A percentile compares a stretch with the other conserved stretches of the same genome.
Conservation (phyloP, 1,140 invertebrate genomes). For the Hyles vespertilio region DNA sequence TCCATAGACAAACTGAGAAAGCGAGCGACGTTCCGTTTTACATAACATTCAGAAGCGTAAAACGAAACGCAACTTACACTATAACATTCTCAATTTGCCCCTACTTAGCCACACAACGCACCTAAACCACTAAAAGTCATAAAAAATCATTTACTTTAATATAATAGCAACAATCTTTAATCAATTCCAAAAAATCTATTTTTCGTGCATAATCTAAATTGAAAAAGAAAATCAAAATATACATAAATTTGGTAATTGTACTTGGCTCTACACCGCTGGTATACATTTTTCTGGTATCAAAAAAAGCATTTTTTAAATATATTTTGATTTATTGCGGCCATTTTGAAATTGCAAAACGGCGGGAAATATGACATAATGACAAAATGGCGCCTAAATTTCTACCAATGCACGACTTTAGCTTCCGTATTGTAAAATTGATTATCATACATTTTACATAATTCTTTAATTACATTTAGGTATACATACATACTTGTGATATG, state of each 20-base stretch:
- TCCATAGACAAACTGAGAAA: constrained; percentile 9
- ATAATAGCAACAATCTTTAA: constrained; percentile 11
- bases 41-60: constrained; percentile 1
- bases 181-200: constrained; percentile 16
- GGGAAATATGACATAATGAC: not conserved
- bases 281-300: not conserved
- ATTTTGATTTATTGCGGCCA: not conserved
- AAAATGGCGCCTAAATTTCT: constrained; percentile 4
- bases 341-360: not conserved
- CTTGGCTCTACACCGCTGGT: constrained; percentile 1
- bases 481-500: constrained; percentile 67
- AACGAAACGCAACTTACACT: constrained; percentile 12
- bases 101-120: not conserved
- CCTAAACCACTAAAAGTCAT: constrained; percentile 2
- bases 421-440: constrained; percentile 14
- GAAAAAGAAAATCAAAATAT: constrained; percentile 4
- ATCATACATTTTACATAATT: constrained; percentile 19
- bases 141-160: not conserved
- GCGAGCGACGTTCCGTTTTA: constrained; percentile 7
- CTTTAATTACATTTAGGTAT: constrained; percentile 37
- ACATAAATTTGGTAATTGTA: constrained; percentile 3
- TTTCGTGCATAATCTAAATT: constrained; percentile 13
- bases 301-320: not conserved
- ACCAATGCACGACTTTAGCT: not conserved
- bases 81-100: not conserved